phyloP scores from a whole-genome alignment of 2,797 vertebrate species.

The Coccyzus lansbergi region DNA sequence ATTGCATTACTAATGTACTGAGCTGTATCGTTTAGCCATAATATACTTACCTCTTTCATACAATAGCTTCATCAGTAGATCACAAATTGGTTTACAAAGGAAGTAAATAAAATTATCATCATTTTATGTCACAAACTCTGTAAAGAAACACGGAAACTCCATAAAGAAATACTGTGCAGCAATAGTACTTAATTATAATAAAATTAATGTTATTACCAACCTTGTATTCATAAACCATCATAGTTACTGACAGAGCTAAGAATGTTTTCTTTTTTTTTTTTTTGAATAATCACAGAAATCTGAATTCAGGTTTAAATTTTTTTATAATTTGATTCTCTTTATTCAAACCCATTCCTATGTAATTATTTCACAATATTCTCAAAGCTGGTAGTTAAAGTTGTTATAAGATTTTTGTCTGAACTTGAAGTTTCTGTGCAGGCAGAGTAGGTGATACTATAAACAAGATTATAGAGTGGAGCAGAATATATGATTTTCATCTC shows the following conservation, averaged over 20 bases:
- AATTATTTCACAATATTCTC: neutral
- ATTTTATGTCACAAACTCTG: neutral
- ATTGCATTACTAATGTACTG: neutral
- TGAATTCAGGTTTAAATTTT: neutral
- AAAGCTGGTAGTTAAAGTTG: neutral
- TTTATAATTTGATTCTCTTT: neutral
- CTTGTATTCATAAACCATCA: neutral
- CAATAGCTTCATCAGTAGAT: neutral
- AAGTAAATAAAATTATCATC: neutral
- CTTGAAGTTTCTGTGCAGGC: neutral
- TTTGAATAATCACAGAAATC: neutral
- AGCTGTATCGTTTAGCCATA: neutral
- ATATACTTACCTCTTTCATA: neutral
- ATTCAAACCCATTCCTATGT: neutral
- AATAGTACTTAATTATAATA: neutral
- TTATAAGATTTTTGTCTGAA: neutral
- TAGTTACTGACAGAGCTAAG: neutral
- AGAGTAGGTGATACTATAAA: neutral
- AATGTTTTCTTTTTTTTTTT: neutral
- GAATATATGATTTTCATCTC: neutral
- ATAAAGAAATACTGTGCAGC: neutral
- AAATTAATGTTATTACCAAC: neutral
- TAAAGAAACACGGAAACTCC: neutral
- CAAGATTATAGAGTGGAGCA: neutral
- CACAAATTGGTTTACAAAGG: neutral